Evolutionary conservation across 2,888 invertebrate genomes (phyloP).

Genomic region (Synanthedon myopaeformis): DNA sequence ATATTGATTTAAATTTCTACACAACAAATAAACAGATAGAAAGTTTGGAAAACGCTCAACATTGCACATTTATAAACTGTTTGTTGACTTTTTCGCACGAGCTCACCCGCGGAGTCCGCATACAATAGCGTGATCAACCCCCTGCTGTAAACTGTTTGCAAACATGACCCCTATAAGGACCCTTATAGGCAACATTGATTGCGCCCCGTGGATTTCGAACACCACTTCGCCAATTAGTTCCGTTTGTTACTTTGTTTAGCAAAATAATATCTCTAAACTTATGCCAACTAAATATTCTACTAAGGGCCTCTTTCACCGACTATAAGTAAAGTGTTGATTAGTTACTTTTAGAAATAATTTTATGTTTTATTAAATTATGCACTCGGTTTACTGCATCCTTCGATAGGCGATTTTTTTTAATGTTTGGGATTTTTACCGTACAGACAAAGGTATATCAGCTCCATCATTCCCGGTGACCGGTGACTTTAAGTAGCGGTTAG

Average conservation of each 20-base stretch:
- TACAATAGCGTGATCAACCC: conserved; percentile 57
- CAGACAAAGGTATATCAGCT: too few species aligned
- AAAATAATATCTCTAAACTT: background rate
- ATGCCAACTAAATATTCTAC: background rate
- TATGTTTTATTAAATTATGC: too few species aligned
- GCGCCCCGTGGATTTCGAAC: background rate
- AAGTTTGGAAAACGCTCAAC: conserved; percentile 4
- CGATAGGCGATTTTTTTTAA: too few species aligned
- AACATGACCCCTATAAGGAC: conserved; percentile 42
- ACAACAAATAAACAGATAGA: too few species aligned
- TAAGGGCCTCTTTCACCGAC: too few species aligned
- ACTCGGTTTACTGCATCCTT: too few species aligned
- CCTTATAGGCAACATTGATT: conserved; percentile 13
- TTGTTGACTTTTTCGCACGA: conserved; percentile 11
- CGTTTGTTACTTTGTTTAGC: background rate
- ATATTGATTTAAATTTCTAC: too few species aligned
- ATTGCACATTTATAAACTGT: conserved; percentile 2
- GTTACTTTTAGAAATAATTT: too few species aligned
- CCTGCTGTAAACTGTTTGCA: conserved; percentile 45
- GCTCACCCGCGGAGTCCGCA: conserved; percentile 9
- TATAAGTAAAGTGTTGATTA: too few species aligned
- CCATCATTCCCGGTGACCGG: too few species aligned
- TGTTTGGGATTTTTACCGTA: too few species aligned
- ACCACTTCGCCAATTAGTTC: background rate
- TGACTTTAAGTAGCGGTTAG: too few species aligned